phyloP scores from a whole-genome alignment of 2,113 vertebrate species.

The Albula goreensis region DNA sequence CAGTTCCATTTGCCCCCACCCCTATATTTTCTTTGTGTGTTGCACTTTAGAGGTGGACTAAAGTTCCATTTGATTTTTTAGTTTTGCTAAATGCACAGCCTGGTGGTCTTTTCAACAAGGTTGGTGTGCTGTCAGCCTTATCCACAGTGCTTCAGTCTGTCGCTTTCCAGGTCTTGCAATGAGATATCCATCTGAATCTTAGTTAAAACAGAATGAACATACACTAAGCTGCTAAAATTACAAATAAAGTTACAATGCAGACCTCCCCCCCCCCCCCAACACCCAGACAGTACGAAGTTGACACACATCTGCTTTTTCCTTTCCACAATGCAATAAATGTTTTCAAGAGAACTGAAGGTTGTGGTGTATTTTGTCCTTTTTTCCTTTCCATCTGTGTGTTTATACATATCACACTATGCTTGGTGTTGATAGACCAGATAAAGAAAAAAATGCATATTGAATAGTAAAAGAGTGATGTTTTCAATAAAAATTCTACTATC shows the following conservation, averaged over 20 bases:
- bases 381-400: not conserved
- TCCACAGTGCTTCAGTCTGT: conserved; percentile 8
- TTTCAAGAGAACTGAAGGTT: conserved; percentile 8
- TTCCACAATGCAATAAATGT: conserved; percentile 26
- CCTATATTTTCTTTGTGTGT: conserved; percentile 13
- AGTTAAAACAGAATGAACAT: not conserved
- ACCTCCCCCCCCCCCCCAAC: not conserved
- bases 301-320: conserved; percentile 22
- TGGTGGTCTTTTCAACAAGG: conserved; percentile 5
- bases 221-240: not conserved
- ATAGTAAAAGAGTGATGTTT: not conserved
- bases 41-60: not conserved
- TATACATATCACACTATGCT: not conserved
- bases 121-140: conserved; percentile 10
- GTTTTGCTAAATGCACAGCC: not conserved
- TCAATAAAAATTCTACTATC: not conserved
- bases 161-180: not conserved
- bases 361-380: conserved; percentile 3
- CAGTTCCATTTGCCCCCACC: not conserved
- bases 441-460: not conserved
- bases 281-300: not conserved
- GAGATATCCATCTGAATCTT: not conserved
- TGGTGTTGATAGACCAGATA: not conserved
- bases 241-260: not conserved
- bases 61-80: conserved; percentile 15